Evolutionary conservation across 2,113 vertebrate species (phyloP).

Genomic region (Rhinolophus sinicus): DNA sequence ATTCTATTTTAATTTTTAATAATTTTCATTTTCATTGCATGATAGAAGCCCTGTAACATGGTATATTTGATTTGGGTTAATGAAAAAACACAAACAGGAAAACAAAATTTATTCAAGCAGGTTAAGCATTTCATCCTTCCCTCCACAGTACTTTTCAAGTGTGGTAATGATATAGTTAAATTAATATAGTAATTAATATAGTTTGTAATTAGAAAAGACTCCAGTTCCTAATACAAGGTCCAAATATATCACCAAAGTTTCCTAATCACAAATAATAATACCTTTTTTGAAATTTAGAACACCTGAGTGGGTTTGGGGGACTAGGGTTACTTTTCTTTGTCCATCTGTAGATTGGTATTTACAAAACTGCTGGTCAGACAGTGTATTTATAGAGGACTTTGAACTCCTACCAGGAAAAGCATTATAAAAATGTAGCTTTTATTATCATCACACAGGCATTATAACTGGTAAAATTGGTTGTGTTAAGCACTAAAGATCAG

Average conservation of each 20-base stretch:
- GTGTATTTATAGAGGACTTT: slow-evolving; percentile 9
- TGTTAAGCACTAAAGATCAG: slow-evolving; percentile 32
- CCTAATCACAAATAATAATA: neutral
- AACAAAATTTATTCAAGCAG: neutral
- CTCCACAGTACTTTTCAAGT: neutral
- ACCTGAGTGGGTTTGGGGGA: neutral
- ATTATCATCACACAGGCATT: neutral
- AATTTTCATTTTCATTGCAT: slow-evolving; percentile 20
- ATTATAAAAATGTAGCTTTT: slow-evolving; percentile 16
- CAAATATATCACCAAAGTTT: neutral
- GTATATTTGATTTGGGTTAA: neutral
- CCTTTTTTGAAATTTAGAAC: neutral
- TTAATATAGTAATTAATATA: neutral
- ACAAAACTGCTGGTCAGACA: slow-evolving; percentile 6
- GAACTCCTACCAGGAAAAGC: neutral
- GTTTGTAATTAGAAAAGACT: neutral
- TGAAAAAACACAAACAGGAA: neutral
- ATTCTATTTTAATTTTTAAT: neutral
- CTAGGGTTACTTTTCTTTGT: slow-evolving; percentile 11
- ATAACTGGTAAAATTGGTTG: neutral
- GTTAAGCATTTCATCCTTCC: neutral
- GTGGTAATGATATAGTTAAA: neutral
- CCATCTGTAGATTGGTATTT: slow-evolving; percentile 1
- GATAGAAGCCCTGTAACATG: neutral
- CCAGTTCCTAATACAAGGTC: neutral